Percentiles rank a stretch among this genome's conserved stretches.
Evolutionary conservation across 2,113 vertebrate genomes (phyloP).

Genomic region (Lycaon pictus): DNA sequence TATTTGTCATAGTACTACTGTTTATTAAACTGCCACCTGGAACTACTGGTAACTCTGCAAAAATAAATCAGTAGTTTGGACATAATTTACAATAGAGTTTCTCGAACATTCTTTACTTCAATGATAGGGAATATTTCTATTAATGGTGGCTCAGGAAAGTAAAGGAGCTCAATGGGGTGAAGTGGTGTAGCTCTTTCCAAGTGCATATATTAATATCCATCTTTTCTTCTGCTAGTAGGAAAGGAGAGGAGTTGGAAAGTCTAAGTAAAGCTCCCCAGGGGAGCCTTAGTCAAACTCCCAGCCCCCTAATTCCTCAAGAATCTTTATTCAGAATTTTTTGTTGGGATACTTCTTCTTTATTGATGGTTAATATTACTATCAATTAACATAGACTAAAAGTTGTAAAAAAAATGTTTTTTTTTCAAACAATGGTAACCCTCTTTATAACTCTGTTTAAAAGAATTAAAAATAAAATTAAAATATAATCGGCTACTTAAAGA

Average conservation of each 20-base stretch:
- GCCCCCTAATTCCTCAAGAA: not conserved
- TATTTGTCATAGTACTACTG: constrained; percentile 67
- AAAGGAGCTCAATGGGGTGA: not conserved
- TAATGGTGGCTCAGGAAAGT: not conserved
- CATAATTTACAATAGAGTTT: not conserved
- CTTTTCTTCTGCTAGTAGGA: not conserved
- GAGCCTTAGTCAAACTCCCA: not conserved
- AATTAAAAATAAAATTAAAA: constrained; percentile 53
- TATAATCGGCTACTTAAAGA: not conserved
- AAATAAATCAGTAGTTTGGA: constrained; percentile 65
- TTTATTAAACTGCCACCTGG: constrained; percentile 73
- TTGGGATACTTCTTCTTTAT: not conserved
- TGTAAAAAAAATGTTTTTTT: not conserved
- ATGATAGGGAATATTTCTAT: not conserved
- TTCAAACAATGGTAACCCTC: not conserved
- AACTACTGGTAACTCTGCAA: constrained; percentile 69
- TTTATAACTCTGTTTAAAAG: not conserved
- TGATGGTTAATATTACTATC: not conserved
- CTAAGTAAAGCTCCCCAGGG: not conserved
- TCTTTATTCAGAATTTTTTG: not conserved
- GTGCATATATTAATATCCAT: not conserved
- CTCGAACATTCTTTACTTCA: not conserved
- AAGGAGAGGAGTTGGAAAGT: not conserved
- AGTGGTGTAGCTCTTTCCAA: not conserved
- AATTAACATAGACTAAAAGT: not conserved